Percentiles rank a stretch among this genome's conserved stretches.
These are phyloP conservation scores for Umimayanthus chanpuru DNA, from an alignment of 92 coral and sea anemone species.

Conservation along the genomic window DNA sequence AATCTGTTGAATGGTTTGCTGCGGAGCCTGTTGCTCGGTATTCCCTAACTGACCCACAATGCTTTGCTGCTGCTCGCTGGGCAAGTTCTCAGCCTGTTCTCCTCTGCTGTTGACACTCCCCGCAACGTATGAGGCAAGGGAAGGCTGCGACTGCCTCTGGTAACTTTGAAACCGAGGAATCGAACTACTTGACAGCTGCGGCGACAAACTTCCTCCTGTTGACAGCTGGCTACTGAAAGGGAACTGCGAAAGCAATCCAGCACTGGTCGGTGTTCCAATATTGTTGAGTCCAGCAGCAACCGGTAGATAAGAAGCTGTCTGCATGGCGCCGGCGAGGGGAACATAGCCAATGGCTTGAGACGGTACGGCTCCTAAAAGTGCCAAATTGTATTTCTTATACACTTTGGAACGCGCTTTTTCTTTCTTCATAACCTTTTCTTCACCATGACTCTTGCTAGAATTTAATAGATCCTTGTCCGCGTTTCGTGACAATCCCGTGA, in stretches of 20 bases:
- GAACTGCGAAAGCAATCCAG: slow-evolving; percentile 18
- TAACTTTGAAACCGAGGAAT: background rate
- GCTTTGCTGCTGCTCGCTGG: slow-evolving; percentile 19
- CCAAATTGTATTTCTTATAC: slow-evolving; percentile 39
- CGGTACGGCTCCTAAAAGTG: slow-evolving; percentile 38
- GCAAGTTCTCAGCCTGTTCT: background rate
- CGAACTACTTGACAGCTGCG: slow-evolving; percentile 11
- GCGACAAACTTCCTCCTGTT: background rate
- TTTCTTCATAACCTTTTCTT: background rate
- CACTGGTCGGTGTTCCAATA: background rate
- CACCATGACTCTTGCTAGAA: background rate
- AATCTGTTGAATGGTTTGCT: background rate
- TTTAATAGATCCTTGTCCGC: slow-evolving; percentile 2
- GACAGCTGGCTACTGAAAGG: slow-evolving; percentile 22
- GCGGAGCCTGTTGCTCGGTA: slow-evolving; percentile 10
- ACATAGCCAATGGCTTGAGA: slow-evolving; percentile 17
- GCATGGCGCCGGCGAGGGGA: slow-evolving; percentile 10
- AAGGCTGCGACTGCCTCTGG: slow-evolving; percentile 10
- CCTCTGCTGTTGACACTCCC: background rate
- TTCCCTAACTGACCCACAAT: slow-evolving; percentile 14
- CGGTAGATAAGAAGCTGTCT: slow-evolving; percentile 24
- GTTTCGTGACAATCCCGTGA: background rate
- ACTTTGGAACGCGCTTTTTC: background rate
- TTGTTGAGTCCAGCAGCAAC: background rate
- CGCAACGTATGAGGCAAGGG: slow-evolving; percentile 3